These are phyloP conservation scores for Ficedula albicollis DNA, from an alignment of 2,797 vertebrate genomes.

Conservation along the genomic window DNA sequence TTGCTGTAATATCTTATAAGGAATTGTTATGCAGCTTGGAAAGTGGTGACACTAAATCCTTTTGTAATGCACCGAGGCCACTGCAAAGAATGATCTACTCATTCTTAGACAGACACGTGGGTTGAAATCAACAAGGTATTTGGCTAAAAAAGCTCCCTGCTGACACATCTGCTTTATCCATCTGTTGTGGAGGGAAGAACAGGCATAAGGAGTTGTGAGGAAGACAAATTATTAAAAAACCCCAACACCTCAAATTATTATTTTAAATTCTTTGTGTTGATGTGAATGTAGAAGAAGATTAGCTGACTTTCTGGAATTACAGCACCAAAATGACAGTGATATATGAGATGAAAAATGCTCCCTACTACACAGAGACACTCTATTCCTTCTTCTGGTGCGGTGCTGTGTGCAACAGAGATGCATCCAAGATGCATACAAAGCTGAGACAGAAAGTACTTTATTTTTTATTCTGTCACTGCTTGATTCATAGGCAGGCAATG, in stretches of 20 bases:
- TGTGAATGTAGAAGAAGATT: slow-evolving; percentile 35
- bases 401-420: neutral
- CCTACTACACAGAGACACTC: neutral
- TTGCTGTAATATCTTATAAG: neutral
- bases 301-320: slow-evolving; percentile 32
- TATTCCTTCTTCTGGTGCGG: neutral
- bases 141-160: slow-evolving; percentile 1
- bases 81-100: neutral
- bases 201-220: neutral
- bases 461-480: neutral
- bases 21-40: neutral
- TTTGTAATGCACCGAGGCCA: neutral
- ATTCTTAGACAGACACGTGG: neutral
- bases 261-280: slow-evolving; percentile 41
- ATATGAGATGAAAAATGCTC: slow-evolving; percentile 30
- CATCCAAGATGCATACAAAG: neutral
- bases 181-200: neutral
- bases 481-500: neutral
- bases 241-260: neutral
- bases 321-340: slow-evolving; percentile 14
- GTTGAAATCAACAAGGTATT: neutral
- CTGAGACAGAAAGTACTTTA: neutral
- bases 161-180: slow-evolving; percentile 44
- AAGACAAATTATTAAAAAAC: neutral
- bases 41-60: slow-evolving; percentile 47